Base-by-base conservation (phyloP, 2,113 vertebrate species). In the Xiphorhynchus elegans region DNA sequence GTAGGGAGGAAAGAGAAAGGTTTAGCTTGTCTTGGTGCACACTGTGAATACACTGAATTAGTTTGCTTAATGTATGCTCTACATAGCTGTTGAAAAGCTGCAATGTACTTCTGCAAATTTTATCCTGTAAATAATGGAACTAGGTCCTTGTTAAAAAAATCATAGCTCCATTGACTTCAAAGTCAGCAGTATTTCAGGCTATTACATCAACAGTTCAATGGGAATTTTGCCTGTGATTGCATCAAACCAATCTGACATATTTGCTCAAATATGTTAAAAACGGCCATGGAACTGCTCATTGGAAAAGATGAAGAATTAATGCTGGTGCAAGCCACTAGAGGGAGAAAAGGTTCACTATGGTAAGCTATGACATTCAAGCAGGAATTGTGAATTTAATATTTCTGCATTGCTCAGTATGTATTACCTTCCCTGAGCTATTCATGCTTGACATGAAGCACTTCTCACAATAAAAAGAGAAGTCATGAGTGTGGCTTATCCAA, bases 281-380 rank as follows among this genome's bases (percentile, higher is more conserved):
- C 0, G 0, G 5, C 1, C 42, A 39, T 11, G 24, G 31, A 73
- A 90, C 44, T 69, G 2, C 10, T 47, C 13, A 15, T 37, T 62
- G 28, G 8, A 62, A 86, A n/a, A 23, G 13, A 49, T 40, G 39
- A 86, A 89, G 11, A 83, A 46, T 63, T 58, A 66, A 73, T 37
- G 44, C 21, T 42, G 9, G 9, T 58, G 39, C 35, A 84, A 89
- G 24, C 19, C 47, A 35, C n/a, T 40, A 81, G 40, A 47, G 13
- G 5, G 9, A 44, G 25, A 28, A 52, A 40, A 84, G 10, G 33
- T 40, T 47, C 5, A n/a, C 5, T 20, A 17, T 13, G 2, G n/a
- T 33, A 77, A 86, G 7, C 14, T 53, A 13, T 31, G 40, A 58
- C 3, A 20, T 44, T 64, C 13, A 59, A 59, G 17, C 1, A 74